Evolutionary conservation across 1,140 invertebrate species (phyloP), one percentile per base, ranked within the genome.

Genomic region (Monomorium pharaonis): DNA sequence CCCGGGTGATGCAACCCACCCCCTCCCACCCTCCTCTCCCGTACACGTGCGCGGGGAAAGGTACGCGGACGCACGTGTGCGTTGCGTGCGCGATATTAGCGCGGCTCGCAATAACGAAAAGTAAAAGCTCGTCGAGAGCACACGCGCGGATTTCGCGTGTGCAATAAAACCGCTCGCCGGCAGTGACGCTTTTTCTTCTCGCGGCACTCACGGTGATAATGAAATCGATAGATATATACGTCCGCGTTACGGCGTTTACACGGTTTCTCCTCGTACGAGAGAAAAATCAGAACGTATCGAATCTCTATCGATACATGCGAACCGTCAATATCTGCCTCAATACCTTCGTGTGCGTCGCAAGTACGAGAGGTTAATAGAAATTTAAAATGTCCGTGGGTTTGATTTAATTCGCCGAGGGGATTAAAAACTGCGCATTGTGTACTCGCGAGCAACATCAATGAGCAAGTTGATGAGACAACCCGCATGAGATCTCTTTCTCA

Each of bases 381-480:
- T 44, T 65, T 37, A 37, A 4, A 65, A 65, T 3, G n/a, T 24
- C 24, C 54, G 24, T 16, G 16, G 37, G 37, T 54, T 80, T 37
- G 51, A 78, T 63, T 65, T 78, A 14, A 21, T 37, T 33, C 37
- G 18, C 14, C 6, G 18, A 24, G n/a, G 30, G 18, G 10, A 9
- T 44, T 49, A 33, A 67, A 65, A 67, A 67, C n/a, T 69, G 0
- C 14, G 76, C n/a, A 78, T 78, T 67, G 60, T 67, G 44, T 62
- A 27, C 44, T 37, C n/a, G n/a, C 27, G 60, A 78, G 14, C 44
- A 42, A n/a, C 44, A 42, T 49, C 14, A 51, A 21, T 65, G 27
- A 65, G 47, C 63, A 69, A 49, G 21, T 42, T 69, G 76, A 80
- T 69, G 76, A 80, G 62, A 69, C 76, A 24, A 51, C 76, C 76